Conservation (phyloP, 92 coral and sea anemone genomes). For the Umimayanthus chanpuru region DNA sequence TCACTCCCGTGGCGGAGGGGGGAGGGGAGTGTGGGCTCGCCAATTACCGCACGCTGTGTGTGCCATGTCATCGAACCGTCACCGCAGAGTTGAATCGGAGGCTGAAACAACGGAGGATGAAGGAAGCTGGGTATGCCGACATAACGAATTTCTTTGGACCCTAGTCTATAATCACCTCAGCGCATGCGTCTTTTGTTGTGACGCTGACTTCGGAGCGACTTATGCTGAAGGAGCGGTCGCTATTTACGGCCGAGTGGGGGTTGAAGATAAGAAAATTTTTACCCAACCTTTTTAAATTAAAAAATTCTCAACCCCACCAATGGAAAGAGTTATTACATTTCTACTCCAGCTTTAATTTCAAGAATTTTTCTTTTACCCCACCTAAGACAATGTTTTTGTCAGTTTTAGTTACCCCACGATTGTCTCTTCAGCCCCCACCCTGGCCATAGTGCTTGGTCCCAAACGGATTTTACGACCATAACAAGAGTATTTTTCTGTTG, state of each 20-base stretch:
- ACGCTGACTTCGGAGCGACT: neutral
- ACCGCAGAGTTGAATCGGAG: constrained; percentile 76
- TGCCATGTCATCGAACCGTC: constrained; percentile 90
- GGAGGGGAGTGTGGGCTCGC: constrained; percentile 98
- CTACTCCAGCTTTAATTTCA: no score
- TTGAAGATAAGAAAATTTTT: no score
- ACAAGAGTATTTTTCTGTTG: neutral
- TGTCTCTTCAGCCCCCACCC: no score
- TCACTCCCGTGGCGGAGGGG: constrained; percentile 93
- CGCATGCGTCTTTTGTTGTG: neutral
- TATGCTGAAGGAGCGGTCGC: neutral
- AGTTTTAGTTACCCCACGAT: no score
- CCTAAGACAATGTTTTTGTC: no score
- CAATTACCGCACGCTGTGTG: constrained; percentile 89
- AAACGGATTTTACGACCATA: neutral
- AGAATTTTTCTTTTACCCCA: no score
- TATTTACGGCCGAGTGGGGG: no score
- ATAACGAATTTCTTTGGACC: constrained; percentile 79
- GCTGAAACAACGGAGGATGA: constrained; percentile 63
- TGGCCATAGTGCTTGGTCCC: no score
- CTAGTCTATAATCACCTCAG: neutral
- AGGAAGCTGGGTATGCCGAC: constrained; percentile 64
- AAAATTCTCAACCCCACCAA: no score
- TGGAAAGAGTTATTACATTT: no score
- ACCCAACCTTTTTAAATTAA: no score